These are phyloP conservation scores for Eurytoma californica DNA, from an alignment of 2,888 invertebrate genomes.

Conservation along the genomic window DNA sequence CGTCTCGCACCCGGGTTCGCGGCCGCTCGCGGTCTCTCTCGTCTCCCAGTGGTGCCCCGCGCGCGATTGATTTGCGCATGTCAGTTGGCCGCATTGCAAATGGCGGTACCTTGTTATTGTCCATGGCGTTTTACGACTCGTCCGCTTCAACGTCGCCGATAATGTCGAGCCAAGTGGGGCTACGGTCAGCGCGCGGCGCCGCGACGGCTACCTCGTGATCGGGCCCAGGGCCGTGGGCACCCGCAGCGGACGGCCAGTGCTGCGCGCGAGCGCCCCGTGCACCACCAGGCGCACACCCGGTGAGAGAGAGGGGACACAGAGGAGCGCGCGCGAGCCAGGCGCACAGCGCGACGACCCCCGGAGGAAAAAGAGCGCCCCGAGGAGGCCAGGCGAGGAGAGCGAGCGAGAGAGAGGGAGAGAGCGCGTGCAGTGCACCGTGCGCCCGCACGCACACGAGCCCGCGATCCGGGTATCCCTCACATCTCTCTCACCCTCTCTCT, in stretches of 20 bases:
- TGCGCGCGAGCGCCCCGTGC: background rate
- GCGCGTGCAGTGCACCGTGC: no score
- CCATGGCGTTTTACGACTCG: conserved; percentile 84
- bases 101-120: conserved; percentile 99
- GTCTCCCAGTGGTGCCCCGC: conserved; percentile 61
- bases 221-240: background rate
- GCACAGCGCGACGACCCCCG: no score
- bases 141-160: conserved; percentile 48
- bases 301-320: no score
- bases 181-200: conserved; percentile 36
- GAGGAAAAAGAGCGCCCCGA: no score
- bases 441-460: no score
- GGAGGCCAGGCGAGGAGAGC: no score
- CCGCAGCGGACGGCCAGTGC: background rate
- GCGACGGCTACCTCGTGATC: conserved; percentile 24
- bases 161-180: conserved; percentile 44
- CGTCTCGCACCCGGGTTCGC: background rate
- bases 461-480: no score
- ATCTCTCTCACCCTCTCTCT: no score
- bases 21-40: background rate
- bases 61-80: conserved; percentile 81
- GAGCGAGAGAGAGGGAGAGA: no score
- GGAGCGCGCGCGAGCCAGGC: no score
- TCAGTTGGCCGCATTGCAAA: conserved; percentile 91
- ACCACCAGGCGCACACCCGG: background rate